Conservation (phyloP, 1,140 invertebrate genomes). For the Popillia japonica region DNA sequence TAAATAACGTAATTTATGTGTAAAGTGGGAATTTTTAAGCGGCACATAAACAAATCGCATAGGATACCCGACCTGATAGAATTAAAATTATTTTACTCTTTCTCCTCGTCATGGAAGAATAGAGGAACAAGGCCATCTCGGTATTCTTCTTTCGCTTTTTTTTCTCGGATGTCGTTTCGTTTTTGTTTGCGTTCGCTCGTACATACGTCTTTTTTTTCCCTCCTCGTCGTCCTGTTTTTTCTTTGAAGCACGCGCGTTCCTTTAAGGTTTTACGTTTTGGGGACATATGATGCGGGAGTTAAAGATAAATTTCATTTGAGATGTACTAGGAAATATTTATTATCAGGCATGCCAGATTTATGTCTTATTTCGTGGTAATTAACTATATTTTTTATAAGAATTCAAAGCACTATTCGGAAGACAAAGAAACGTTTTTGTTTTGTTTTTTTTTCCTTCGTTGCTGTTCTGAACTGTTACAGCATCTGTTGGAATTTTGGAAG, state of each 20-base stretch:
- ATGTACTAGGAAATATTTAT: conserved; percentile 21
- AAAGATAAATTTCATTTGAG: conserved; percentile 23
- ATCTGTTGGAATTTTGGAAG: too few species aligned
- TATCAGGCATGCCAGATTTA: neutral
- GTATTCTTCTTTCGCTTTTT: conserved; percentile 2
- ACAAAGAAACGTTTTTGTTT: neutral
- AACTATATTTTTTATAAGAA: conserved; percentile 16
- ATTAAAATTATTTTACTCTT: conserved; percentile 32
- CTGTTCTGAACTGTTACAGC: too few species aligned
- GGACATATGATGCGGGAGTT: conserved; percentile 27
- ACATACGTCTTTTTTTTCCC: neutral
- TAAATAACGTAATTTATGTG: conserved; percentile 37
- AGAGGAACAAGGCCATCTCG: conserved; percentile 12
- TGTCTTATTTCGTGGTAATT: conserved; percentile 27
- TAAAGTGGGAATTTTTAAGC: conserved; percentile 25
- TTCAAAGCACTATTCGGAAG: neutral
- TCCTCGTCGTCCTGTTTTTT: too few species aligned
- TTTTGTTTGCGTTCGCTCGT: neutral
- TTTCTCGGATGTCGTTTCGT: neutral
- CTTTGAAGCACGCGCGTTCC: conserved; percentile 23
- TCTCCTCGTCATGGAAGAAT: conserved; percentile 25
- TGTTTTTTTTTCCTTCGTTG: too few species aligned
- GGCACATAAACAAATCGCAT: conserved; percentile 37
- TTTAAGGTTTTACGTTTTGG: neutral
- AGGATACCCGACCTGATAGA: conserved; percentile 32